These are phyloP conservation scores for Atta colombica DNA, from an alignment of 1,140 invertebrate genomes.

Conservation along the genomic window DNA sequence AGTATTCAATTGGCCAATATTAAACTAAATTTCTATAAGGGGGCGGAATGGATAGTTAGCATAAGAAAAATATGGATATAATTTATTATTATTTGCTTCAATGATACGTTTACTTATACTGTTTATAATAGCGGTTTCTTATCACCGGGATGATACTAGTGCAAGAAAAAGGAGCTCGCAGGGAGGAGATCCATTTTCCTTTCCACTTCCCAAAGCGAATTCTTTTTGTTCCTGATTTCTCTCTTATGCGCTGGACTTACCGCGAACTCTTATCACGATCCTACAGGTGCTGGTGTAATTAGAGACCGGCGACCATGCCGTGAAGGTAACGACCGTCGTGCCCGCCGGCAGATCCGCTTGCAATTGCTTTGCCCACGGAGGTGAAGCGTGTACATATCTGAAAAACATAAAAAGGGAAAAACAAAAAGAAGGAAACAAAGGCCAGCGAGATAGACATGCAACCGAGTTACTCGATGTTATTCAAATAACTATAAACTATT, in stretches of 20 bases:
- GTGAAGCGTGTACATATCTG: constrained; percentile 89
- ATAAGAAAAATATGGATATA: not conserved
- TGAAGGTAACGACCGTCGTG: constrained; percentile 88
- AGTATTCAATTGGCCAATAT: too few relatives aligned
- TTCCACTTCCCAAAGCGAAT: constrained; percentile 29
- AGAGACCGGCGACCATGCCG: constrained; percentile 88
- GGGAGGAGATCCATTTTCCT: constrained; percentile 10
- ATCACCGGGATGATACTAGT: not conserved
- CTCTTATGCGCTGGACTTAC: constrained; percentile 78
- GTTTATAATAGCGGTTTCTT: constrained; percentile 11
- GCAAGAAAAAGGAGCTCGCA: constrained; percentile 14
- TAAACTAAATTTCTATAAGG: too few relatives aligned
- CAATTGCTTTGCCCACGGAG: constrained; percentile 89
- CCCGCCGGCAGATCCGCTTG: constrained; percentile 88
- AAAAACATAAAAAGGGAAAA: constrained; percentile 53
- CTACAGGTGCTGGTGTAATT: constrained; percentile 88
- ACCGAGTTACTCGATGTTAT: not conserved
- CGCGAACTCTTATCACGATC: constrained; percentile 89
- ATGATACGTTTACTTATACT: not conserved
- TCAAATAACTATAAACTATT: not conserved
- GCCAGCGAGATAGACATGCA: not conserved
- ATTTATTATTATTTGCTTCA: not conserved
- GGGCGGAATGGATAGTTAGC: too few relatives aligned
- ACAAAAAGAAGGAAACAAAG: not conserved
- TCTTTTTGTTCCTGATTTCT: constrained; percentile 3